A percentile compares a stretch with the other conserved stretches of the same genome.
phyloP scores from a whole-genome alignment of 2,888 invertebrate genomes.

The Aelia acuminata region DNA sequence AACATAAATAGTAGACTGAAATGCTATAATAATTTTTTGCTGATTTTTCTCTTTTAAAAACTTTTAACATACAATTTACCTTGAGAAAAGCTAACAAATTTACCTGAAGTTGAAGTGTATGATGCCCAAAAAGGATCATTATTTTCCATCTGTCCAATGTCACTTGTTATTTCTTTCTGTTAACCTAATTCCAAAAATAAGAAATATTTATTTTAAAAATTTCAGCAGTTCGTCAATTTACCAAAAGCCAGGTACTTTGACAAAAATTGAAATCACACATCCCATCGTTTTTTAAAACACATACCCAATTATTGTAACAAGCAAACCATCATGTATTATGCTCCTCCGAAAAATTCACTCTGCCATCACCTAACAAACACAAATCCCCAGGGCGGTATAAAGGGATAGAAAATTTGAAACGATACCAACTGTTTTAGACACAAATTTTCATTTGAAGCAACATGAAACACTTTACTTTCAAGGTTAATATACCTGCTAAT shows the following conservation, averaged over 20 bases:
- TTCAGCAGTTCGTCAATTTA: slow-evolving; percentile 1
- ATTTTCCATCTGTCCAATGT: slow-evolving; percentile 40
- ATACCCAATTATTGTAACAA: not conserved
- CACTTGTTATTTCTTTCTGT: slow-evolving; percentile 49
- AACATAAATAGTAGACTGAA: too few species aligned
- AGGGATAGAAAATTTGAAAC: not conserved
- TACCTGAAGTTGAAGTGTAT: slow-evolving; percentile 47
- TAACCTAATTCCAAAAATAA: slow-evolving; percentile 50
- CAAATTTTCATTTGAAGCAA: not conserved
- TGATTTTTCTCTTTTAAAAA: not conserved
- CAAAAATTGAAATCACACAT: not conserved
- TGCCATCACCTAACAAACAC: slow-evolving; percentile 3
- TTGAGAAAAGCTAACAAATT: slow-evolving; percentile 29
- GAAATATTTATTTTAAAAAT: slow-evolving; percentile 43
- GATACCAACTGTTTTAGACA: not conserved
- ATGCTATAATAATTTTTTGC: too few species aligned
- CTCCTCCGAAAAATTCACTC: not conserved
- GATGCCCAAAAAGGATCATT: slow-evolving; percentile 43
- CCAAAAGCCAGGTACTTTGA: slow-evolving; percentile 38
- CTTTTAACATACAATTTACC: not conserved
- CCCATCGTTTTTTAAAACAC: not conserved
- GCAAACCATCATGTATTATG: not conserved
- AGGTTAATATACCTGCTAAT: not conserved
- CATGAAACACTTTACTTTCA: not conserved
- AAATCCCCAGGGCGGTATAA: not conserved